Evolutionary conservation across 2,797 vertebrate genomes (phyloP).

Genomic region (Dromococcyx pavoninus): DNA sequence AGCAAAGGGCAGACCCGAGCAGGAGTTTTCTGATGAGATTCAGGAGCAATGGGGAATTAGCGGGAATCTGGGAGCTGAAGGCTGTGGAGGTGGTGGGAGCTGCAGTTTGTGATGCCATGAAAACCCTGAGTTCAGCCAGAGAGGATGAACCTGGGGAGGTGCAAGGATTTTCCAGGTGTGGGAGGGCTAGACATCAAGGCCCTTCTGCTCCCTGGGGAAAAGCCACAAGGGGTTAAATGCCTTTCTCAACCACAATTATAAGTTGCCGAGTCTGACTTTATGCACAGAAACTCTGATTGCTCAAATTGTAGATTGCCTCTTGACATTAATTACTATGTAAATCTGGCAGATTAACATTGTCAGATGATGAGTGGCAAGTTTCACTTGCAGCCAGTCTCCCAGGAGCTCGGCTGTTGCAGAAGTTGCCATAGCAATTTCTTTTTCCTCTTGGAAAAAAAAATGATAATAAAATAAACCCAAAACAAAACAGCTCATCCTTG

Average conservation of each 20-base stretch:
- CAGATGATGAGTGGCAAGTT: slow-evolving; percentile 65
- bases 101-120: accelerated
- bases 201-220: background rate
- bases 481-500: background rate
- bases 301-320: slow-evolving; percentile 66
- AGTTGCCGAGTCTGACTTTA: slow-evolving; percentile 22
- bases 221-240: slow-evolving; percentile 1
- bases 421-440: slow-evolving; percentile 70
- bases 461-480: background rate
- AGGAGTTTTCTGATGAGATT: background rate
- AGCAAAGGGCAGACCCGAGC: background rate
- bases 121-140: accelerated
- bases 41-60: too few relatives aligned
- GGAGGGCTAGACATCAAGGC: accelerated
- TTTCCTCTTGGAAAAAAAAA: background rate
- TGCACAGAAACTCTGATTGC: slow-evolving; percentile 61
- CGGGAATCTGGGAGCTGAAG: background rate
- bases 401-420: background rate
- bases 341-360: slow-evolving; percentile 68
- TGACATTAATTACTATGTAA: slow-evolving; percentile 76
- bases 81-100: background rate
- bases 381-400: slow-evolving; percentile 39
- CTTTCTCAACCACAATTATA: background rate
- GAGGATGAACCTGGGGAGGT: background rate
- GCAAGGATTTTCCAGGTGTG: accelerated